Percentiles rank a stretch among this genome's conserved stretches.
Evolutionary conservation across 2,113 vertebrate species (phyloP).

Genomic region (Dunckerocampus dactyliophorus): DNA sequence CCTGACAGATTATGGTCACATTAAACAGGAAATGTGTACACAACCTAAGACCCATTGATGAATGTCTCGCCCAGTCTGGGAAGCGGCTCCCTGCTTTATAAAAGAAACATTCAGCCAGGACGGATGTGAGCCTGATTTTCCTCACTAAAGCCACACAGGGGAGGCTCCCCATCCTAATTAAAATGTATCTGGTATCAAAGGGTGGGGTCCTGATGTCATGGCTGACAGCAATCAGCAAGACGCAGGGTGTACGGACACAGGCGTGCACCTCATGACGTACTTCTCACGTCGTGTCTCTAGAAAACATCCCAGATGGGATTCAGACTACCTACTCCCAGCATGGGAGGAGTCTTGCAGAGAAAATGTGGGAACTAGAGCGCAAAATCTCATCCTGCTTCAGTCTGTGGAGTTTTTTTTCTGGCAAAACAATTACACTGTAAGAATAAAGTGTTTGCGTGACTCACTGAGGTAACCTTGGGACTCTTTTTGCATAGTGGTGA

Average conservation of each 20-base stretch:
- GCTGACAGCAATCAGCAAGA: conserved; percentile 40
- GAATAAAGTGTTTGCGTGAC: conserved; percentile 64
- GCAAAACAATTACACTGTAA: conserved; percentile 10
- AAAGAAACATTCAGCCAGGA: conserved; percentile 62
- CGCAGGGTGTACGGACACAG: conserved; percentile 36
- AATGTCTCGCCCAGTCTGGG: conserved; percentile 50
- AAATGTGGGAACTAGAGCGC: conserved; percentile 47
- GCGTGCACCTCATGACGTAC: conserved; percentile 40
- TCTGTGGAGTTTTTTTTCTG: conserved; percentile 26
- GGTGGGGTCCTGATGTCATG: conserved; percentile 60
- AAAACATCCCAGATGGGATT: conserved; percentile 51
- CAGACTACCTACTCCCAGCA: conserved; percentile 45
- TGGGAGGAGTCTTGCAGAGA: conserved; percentile 30
- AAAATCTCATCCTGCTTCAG: conserved; percentile 32
- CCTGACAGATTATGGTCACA: conserved; percentile 39
- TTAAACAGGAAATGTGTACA: conserved; percentile 54
- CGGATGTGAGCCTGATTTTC: conserved; percentile 63
- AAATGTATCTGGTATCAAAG: conserved; percentile 65
- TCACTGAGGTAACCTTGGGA: conserved; percentile 99
- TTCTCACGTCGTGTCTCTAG: conserved; percentile 41
- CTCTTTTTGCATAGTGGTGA: conserved; percentile 99
- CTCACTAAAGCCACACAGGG: conserved; percentile 52
- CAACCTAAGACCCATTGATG: conserved; percentile 54
- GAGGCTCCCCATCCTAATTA: conserved; percentile 63
- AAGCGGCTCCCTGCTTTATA: conserved; percentile 45